Base-by-base conservation (phyloP, 2,797 vertebrate genomes). In the Urocyon cinereoargenteus region DNA sequence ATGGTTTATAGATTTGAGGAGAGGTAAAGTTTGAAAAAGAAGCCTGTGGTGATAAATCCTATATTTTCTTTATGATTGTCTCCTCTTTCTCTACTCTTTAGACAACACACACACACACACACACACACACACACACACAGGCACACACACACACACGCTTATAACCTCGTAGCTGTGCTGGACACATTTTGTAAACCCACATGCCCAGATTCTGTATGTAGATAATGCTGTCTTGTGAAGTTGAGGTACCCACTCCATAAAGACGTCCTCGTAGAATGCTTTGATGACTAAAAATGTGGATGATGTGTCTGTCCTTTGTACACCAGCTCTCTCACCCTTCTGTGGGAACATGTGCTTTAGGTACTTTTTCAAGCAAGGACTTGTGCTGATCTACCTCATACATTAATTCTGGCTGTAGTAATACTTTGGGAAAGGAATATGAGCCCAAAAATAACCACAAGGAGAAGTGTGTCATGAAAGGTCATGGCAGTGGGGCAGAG, bases 341-440 rank as follows among this genome's bases (percentile, higher is more conserved):
- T 89, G 91, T 92, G 95, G 62, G 92, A 92, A 97, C 92, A 89
- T 68, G 96, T 96, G 75, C 88, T 95, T 72, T 95, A 85, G 82
- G 91, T 92, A 87, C 81, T 90, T 97, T 97, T 96, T 92, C 94
- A 82, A 97, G 94, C 64, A 78, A 94, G 83, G 85, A 66, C 96
- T 94, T 97, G 89, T 79, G 61, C 70, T 68, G 86, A 62, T 83
- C 70, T 75, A 55, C 96, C 94, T 97, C 95, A 93, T 81, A 49
- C 96, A 92, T 98, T 97, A 96, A 96, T 97, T 95, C 97, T 97
- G 86, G 96, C 96, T 96, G 94, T 86, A 97, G 97, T 94, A 97
- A 96, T 97, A 90, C 96, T 96, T 98, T 92, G 82, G 90, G 94
- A 96, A 98, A 97, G 68, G 98, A 91, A 95, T 83, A 97, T 83